Evolutionary conservation across 2,113 vertebrate genomes (phyloP).

Genomic region (Benthochromis sp.): DNA sequence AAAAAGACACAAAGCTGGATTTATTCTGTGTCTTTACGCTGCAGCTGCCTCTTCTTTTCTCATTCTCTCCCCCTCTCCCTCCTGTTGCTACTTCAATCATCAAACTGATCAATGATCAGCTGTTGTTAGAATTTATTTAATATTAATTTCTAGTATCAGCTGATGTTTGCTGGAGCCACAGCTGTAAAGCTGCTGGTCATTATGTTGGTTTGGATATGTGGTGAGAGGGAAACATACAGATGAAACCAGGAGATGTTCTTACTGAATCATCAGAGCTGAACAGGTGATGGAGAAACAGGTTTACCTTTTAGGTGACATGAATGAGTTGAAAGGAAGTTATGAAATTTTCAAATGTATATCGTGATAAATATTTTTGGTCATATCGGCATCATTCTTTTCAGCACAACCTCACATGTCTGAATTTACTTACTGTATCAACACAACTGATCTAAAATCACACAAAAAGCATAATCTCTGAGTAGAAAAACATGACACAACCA

Average conservation of each 20-base stretch:
- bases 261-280: not conserved
- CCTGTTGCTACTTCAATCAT: rapidly evolving
- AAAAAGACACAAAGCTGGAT: not conserved
- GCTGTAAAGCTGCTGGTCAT: not conserved
- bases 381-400: not conserved
- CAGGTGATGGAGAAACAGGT: not conserved
- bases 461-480: not conserved
- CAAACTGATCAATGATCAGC: not conserved
- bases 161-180: not conserved
- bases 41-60: not conserved
- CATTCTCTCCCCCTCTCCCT: rapidly evolving
- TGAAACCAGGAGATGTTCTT: not conserved
- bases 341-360: not conserved
- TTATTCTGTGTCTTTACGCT: not conserved
- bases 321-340: not conserved
- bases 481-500: not conserved
- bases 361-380: not conserved
- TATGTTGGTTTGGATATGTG: rapidly evolving
- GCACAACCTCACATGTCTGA: not conserved
- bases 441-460: not conserved
- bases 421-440: not conserved
- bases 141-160: not conserved
- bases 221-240: rapidly evolving
- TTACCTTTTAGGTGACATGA: not conserved
- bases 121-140: not conserved